Percentiles rank a stretch among this genome's conserved stretches.
phyloP scores from a whole-genome alignment of 2,888 invertebrate genomes.

The Rotaria socialis region DNA sequence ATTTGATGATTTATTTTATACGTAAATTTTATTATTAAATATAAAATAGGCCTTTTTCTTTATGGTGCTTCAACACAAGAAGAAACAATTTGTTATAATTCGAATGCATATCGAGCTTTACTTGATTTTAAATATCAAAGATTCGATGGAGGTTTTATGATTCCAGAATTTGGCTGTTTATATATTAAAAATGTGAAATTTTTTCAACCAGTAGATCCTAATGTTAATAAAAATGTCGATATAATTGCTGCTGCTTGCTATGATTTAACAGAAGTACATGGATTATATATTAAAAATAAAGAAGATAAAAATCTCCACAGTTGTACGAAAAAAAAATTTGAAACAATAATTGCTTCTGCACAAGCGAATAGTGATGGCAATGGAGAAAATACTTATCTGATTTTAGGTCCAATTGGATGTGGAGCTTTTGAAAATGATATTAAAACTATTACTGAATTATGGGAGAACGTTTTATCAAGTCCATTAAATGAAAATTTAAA shows the following conservation, averaged over 20 bases:
- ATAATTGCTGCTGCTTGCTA: constrained; percentile 23
- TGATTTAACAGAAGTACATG: constrained; percentile 28
- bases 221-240: neutral
- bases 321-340: neutral
- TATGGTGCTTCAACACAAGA: constrained; percentile 8
- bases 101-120: neutral
- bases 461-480: neutral
- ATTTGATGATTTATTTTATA: too few relatives aligned
- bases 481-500: neutral
- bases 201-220: neutral
- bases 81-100: constrained; percentile 29
- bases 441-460: neutral
- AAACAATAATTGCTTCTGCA: neutral
- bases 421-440: constrained; percentile 7
- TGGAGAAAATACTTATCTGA: neutral
- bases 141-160: neutral
- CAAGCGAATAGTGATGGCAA: neutral
- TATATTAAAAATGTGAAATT: neutral
- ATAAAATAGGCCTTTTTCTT: neutral
- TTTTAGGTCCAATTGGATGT: constrained; percentile 6
- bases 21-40: too few relatives aligned
- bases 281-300: neutral
- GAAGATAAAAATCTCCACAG: neutral
- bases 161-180: constrained; percentile 9
- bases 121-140: neutral